A percentile compares a stretch with the other conserved stretches of the same genome.
These are phyloP conservation scores for Emydocephalus ijimae DNA, from an alignment of 2,113 vertebrate species.

Conservation along the genomic window DNA sequence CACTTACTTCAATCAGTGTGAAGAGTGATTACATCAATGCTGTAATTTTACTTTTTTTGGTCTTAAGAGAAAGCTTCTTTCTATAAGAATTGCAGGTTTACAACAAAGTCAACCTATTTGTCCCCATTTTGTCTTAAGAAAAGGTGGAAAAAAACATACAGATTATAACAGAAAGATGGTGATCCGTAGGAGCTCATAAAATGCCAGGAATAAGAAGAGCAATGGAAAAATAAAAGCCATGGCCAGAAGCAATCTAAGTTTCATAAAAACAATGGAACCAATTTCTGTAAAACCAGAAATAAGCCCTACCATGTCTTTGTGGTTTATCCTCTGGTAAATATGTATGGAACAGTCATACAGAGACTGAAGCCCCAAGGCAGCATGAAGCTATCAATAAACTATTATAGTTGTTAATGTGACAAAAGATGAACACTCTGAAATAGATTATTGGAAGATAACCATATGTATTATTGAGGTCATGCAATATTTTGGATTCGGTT, in stretches of 20 bases:
- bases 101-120: neutral
- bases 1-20: neutral
- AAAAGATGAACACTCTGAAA: neutral
- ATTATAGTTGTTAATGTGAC: neutral
- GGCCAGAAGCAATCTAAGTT: neutral
- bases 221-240: neutral
- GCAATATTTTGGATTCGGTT: neutral
- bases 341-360: neutral
- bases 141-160: neutral
- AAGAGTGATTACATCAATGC: neutral
- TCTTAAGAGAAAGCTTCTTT: neutral
- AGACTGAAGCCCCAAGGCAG: neutral
- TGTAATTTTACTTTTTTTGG: neutral
- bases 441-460: neutral
- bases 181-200: neutral
- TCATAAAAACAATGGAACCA: neutral
- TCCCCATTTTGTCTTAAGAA: neutral
- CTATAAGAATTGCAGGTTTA: neutral
- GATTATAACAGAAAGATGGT: neutral
- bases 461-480: neutral
- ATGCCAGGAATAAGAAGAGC: neutral
- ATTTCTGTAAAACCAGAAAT: neutral
- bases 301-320: neutral
- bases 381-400: neutral
- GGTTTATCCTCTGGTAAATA: neutral